phyloP scores from a whole-genome alignment of 2,113 vertebrate genomes.

The Dermatemys mawii region DNA sequence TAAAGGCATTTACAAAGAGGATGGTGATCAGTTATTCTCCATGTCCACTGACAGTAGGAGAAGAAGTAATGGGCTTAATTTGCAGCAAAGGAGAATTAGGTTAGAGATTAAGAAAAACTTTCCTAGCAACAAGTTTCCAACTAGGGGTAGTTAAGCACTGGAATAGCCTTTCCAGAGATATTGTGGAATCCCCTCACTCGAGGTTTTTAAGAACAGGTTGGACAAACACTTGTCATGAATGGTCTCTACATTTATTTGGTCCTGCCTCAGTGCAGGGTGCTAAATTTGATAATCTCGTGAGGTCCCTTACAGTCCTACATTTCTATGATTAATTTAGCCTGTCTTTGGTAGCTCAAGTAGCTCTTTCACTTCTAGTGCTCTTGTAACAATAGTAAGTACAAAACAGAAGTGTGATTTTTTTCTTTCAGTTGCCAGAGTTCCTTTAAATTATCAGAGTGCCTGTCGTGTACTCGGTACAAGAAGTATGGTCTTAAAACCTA shows the following conservation, averaged over 20 bases:
- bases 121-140: background rate
- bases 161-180: background rate
- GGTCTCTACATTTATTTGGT: background rate
- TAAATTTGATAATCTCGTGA: background rate
- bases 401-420: background rate
- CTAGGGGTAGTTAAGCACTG: background rate
- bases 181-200: background rate
- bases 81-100: too few species aligned
- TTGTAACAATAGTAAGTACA: background rate
- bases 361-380: background rate
- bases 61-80: too few species aligned
- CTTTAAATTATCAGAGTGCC: background rate
- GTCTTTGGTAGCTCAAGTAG: background rate
- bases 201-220: background rate
- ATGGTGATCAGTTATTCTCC: too few species aligned
- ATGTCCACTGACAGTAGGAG: too few species aligned
- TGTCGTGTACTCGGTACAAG: background rate
- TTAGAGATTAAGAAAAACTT: too few species aligned
- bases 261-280: background rate
- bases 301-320: background rate
- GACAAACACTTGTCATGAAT: background rate
- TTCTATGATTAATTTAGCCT: background rate
- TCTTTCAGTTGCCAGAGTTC: background rate
- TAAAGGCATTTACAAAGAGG: too few species aligned
- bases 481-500: background rate